Evolutionary conservation across 2,888 invertebrate genomes (phyloP), one percentile per base, ranked within the genome.

Genomic region (Cremastinae sp.): DNA sequence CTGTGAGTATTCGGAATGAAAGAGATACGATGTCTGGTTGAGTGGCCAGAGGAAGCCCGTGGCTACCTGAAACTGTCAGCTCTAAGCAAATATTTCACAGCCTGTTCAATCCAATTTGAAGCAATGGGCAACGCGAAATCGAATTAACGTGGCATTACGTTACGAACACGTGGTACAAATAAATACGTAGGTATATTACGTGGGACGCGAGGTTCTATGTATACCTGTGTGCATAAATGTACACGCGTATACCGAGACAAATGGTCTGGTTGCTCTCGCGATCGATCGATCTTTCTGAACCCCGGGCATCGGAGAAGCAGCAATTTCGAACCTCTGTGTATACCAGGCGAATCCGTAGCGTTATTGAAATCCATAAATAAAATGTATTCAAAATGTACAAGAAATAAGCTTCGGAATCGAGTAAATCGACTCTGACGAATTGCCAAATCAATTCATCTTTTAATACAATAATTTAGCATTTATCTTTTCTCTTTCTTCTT

Each of bases 1-100:
- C 16, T 12, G 53, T 45, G 39, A 8, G 37, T 28, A 35, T n/a
- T n/a, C 8, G 3, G 43, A 51, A 71, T 65, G 58, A 65, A 49
- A 56, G 68, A 64, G 75, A 47, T 58, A 65, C 62, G 74, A 76
- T 41, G 14, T 9, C 22, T 37, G 47, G 12, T 66, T 53, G 51
- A 41, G 53, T 69, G 75, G 80, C 79, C 78, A 78, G 77, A 68
- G 41, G 69, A 69, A 64, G 74, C 74, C 70, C 61, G 64, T 16
- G 39, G 61, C 69, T 58, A 62, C 71, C 71, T 66, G 75, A 78
- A 78, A 76, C 80, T 78, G 79, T 79, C 80, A 72, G 74, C 68
- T 84, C 83, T 83, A 83, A 85, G 81, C 83, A 86, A 87, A 87
- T 85, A 86, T 85, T 87, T 86, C 84, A 81, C 82, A 78, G 81